Base-by-base conservation (phyloP, 2,113 vertebrate species). In the Coptodon bakossiorum region DNA sequence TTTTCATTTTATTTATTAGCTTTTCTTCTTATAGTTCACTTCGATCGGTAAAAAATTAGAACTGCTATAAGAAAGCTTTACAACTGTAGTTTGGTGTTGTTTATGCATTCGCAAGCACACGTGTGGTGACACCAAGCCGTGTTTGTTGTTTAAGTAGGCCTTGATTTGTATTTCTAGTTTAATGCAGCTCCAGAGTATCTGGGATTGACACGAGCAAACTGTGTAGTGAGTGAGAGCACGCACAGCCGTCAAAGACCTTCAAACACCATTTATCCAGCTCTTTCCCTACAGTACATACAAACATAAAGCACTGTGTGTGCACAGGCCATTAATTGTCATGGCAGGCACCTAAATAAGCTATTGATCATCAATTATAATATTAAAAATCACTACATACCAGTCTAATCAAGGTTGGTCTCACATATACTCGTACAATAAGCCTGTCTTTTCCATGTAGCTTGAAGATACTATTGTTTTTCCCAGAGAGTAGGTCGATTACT, bases 401-500 rank as follows among this genome's bases (percentile, higher is more conserved):
- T 22, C 9, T 22, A 4, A 19, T 22, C 52, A 22, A 54, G 52
- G n/a, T 6, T 54, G 52, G 52, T 9, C 19, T 54, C 11, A 22
- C 34, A 83, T 59, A 59, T 22, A 89, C 22, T 50, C 59, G 4
- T 48, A 78, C 56, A 68, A 45, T 73, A 76, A 86, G 50, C 63
- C 50, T 3, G 50, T 29, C 17, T 86, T 78, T 36, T 22, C 22
- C 88, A 87, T 63, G 59, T 16, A 24, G 61, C 48, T 27, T 83
- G 43, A 71, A 90, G 57, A 88, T 68, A 84, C 14, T 50, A 59
- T 73, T 85, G 71, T 80, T 73, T 94, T 92, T 93, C 84, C 86
- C 80, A 89, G 59, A 27, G 88, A 91, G 59, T 92, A 82, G 86
- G 87, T 90, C 38, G 83, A 61, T 90, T 88, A 94, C 89, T 90